Evolutionary conservation across 2,888 invertebrate genomes (phyloP), one percentile per base, ranked within the genome.

Genomic region (Liopterus haemorrhoidalis): DNA sequence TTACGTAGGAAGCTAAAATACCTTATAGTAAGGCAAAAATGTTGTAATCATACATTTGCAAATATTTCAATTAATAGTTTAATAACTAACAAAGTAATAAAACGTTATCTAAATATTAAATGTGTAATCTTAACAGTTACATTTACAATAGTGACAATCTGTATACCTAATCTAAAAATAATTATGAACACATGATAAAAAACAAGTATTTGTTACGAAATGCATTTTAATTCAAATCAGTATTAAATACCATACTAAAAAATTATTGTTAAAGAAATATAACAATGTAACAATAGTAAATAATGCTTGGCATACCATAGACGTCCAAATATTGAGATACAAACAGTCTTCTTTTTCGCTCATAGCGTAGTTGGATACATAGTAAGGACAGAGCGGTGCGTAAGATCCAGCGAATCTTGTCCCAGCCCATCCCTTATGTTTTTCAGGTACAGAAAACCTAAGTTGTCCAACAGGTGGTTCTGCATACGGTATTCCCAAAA

Each of bases 301-400:
- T 16, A 19, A 20, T 16, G n/a, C 12, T 24, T 49, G 25, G 43
- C 59, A 55, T 65, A 82, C 83, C 74, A 82, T 79, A 32, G 93
- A 86, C 2, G 85, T 80, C 90, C 92, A 94, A 50, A 94, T 81
- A 61, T 92, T 93, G 37, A 94, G 68, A 62, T 82, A 89, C n/a
- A 94, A 74, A 59, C 94, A 94, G 66, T 94, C 89, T 70, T 91
- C 90, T 49, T 70, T 75, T 35, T 70, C 59, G 11, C 62, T 64
- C 15, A 49, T 42, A 9, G 50, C 57, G 32, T 63, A 64, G 16
- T 49, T 65, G 58, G 55, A 41, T n/a, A 63, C 59, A 50, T 73
- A 63, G 61, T 84, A 81, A 0, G 82, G 80, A 59, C 86, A 86
- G 19, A 78, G 73, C n/a, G 82, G 75, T 38, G 78, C 79, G 62